phyloP scores from a whole-genome alignment of 2,113 vertebrate species.

The Irena cyanogastra region DNA sequence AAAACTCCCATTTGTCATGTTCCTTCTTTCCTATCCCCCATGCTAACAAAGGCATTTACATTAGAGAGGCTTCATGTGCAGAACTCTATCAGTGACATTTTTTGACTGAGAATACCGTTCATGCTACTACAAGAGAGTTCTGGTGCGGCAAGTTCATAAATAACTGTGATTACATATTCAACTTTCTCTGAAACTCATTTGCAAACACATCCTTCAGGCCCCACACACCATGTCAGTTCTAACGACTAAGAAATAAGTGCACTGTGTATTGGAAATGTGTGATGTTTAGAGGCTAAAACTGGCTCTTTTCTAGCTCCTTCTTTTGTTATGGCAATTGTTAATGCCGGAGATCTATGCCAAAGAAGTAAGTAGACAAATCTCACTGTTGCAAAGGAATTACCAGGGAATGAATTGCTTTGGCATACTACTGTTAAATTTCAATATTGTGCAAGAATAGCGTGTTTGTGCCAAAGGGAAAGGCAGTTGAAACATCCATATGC shows the following conservation, averaged over 20 bases:
- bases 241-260: background rate
- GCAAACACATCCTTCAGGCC: background rate
- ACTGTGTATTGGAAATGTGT: background rate
- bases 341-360: background rate
- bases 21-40: background rate
- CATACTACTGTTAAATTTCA: background rate
- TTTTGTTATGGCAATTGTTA: conserved; percentile 6
- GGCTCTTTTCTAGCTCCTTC: background rate
- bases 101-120: background rate
- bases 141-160: background rate
- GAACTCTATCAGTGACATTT: background rate
- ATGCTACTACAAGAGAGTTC: background rate
- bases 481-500: background rate
- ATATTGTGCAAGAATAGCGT: background rate
- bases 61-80: background rate
- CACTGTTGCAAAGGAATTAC: conserved; percentile 12
- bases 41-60: background rate
- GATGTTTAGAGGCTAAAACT: background rate
- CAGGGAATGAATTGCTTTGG: background rate
- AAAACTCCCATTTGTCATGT: rapidly evolving
- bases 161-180: background rate
- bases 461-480: background rate
- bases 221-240: background rate
- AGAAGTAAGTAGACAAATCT: background rate
- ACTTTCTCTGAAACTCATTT: background rate